Conservation (phyloP, 2,888 invertebrate genomes). For the Halictus quadricinctus region DNA sequence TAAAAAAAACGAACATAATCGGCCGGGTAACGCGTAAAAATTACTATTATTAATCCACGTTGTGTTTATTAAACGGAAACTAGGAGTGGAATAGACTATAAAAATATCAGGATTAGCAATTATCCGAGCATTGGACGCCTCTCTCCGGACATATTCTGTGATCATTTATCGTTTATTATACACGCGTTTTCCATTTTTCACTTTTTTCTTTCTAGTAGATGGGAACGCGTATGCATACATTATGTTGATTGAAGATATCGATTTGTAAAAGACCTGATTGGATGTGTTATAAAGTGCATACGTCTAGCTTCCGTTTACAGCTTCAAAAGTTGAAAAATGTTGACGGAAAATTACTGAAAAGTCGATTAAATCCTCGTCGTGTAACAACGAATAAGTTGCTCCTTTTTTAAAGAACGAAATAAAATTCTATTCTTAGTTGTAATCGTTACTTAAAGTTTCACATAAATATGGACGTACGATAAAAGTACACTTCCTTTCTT, state of each 20-base stretch:
- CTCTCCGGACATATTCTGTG: conserved; percentile 1
- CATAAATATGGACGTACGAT: no score
- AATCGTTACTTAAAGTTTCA: no score
- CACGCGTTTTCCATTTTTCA: neutral
- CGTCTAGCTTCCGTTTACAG: neutral
- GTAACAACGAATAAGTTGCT: no score
- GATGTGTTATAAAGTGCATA: neutral
- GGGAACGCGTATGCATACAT: neutral
- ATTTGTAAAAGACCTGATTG: neutral
- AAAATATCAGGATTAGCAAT: neutral
- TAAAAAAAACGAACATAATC: conserved; percentile 3
- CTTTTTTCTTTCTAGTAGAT: neutral
- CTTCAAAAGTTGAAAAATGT: neutral
- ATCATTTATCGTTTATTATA: conserved; percentile 19
- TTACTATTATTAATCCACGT: neutral
- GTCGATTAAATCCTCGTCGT: neutral
- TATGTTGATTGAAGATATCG: neutral
- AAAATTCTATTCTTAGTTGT: no score
- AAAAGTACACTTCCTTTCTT: no score
- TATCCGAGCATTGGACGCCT: conserved; percentile 20
- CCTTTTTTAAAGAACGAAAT: no score
- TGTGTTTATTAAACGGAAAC: neutral
- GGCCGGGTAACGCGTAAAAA: conserved; percentile 7
- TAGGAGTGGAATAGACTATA: neutral
- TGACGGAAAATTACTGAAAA: neutral